Evolutionary conservation across 92 coral and sea anemone species (phyloP).

Genomic region (Epizoanthus stellaris): DNA sequence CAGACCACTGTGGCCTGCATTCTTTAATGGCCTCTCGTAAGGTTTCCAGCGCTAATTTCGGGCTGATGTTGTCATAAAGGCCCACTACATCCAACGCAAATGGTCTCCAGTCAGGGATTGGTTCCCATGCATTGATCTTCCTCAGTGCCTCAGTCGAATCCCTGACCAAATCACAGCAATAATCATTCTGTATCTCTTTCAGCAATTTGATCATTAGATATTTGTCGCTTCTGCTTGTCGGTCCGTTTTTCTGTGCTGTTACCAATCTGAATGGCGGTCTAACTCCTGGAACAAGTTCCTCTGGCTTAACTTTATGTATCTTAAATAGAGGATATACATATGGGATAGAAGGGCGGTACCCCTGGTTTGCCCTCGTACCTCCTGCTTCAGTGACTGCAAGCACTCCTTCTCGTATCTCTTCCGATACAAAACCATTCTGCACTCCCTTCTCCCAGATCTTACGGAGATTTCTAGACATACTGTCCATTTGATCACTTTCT

Average conservation of each 20-base stretch:
- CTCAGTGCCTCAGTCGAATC: not conserved
- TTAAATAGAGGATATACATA: not conserved
- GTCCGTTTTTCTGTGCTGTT: conserved; percentile 8
- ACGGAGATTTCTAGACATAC: not conserved
- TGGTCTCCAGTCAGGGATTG: conserved; percentile 5
- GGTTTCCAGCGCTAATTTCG: not conserved
- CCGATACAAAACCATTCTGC: not conserved
- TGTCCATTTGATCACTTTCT: not conserved
- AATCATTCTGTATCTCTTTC: conserved; percentile 23
- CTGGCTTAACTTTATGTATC: conserved; percentile 17
- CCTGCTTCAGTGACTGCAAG: conserved; percentile 17
- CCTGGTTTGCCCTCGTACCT: conserved; percentile 4
- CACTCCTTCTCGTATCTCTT: not conserved
- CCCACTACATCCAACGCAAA: not conserved
- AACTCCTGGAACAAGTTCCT: not conserved
- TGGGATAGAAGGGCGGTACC: not conserved
- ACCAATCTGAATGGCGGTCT: not conserved
- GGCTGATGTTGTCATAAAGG: conserved; percentile 24
- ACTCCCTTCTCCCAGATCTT: conserved; percentile 9
- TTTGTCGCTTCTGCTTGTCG: conserved; percentile 4
- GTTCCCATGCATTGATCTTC: conserved; percentile 18
- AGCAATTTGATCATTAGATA: conserved; percentile 12
- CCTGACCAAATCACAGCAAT: conserved; percentile 25
- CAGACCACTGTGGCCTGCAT: no score
- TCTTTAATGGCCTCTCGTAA: not conserved